Conservation (phyloP, 2,113 vertebrate genomes). For the Semicossyphus pulcher region DNA sequence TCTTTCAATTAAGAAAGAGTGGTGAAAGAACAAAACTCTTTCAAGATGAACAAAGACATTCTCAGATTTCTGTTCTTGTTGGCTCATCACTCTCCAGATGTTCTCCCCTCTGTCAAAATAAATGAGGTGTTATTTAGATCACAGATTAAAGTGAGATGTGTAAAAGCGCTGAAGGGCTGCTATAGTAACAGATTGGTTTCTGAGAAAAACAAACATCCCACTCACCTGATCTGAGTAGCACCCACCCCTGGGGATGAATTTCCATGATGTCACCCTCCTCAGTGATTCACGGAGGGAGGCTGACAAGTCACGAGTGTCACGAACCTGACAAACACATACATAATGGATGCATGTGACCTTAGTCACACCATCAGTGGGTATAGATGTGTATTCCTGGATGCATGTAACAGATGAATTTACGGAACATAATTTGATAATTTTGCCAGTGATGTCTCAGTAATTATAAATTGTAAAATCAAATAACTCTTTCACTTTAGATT, state of each 20-base stretch:
- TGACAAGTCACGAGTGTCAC: conserved; percentile 71
- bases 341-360: neutral
- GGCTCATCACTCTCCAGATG: conserved; percentile 1
- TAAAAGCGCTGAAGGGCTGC: neutral
- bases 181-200: conserved; percentile 4
- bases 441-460: neutral
- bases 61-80: conserved; percentile 64
- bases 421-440: neutral
- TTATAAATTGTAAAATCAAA: neutral
- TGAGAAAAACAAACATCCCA: conserved; percentile 1
- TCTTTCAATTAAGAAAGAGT: too few relatives aligned
- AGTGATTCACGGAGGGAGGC: conserved; percentile 70
- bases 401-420: neutral
- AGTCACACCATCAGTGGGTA: neutral
- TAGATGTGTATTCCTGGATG: neutral
- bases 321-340: conserved; percentile 68
- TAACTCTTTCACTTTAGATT: neutral
- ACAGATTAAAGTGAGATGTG: neutral
- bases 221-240: conserved; percentile 67
- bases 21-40: neutral
- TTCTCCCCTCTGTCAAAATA: conserved; percentile 58
- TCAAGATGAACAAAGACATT: neutral
- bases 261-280: conserved; percentile 68
- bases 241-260: conserved; percentile 52
- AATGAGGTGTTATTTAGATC: neutral